A percentile compares a stretch with the other conserved stretches of the same genome.
These are phyloP conservation scores for Oryctes rhinoceros DNA, from an alignment of 1,140 invertebrate genomes.

Conservation along the genomic window DNA sequence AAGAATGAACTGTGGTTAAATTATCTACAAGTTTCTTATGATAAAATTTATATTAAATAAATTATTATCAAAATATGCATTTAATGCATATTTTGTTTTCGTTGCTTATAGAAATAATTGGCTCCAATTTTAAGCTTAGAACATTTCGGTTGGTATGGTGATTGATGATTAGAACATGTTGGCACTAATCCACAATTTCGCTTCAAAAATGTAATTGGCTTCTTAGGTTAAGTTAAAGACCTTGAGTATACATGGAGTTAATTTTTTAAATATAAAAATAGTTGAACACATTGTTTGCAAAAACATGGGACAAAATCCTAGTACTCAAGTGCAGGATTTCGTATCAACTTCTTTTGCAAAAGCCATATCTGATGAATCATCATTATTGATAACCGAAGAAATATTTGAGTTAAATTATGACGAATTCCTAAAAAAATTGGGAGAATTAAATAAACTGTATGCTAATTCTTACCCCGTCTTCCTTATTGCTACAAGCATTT, in stretches of 20 bases:
- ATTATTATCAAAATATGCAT: too few species aligned
- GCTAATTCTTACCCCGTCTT: background rate
- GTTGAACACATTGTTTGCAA: background rate
- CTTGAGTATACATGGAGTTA: background rate
- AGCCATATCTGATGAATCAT: slow-evolving; percentile 50
- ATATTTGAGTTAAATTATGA: slow-evolving; percentile 54
- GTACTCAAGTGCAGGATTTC: slow-evolving; percentile 51
- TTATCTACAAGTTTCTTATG: too few species aligned
- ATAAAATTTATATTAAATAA: too few species aligned
- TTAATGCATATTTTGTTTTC: too few species aligned
- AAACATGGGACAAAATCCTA: slow-evolving; percentile 52
- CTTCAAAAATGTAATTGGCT: too few species aligned
- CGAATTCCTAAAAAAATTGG: slow-evolving; percentile 52
- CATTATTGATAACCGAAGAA: slow-evolving; percentile 53
- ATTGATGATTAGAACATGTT: too few species aligned
- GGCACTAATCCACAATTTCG: too few species aligned
- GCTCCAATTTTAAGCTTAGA: too few species aligned
- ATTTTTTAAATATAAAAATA: background rate
- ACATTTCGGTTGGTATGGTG: too few species aligned
- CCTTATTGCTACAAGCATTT: slow-evolving; percentile 40
- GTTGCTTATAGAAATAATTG: too few species aligned
- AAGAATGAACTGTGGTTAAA: too few species aligned
- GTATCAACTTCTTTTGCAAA: slow-evolving; percentile 49
- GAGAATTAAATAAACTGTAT: slow-evolving; percentile 57
- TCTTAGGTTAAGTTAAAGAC: too few species aligned